Evolutionary conservation across 2,888 invertebrate genomes (phyloP).

Genomic region (Tryphoninae sp.): DNA sequence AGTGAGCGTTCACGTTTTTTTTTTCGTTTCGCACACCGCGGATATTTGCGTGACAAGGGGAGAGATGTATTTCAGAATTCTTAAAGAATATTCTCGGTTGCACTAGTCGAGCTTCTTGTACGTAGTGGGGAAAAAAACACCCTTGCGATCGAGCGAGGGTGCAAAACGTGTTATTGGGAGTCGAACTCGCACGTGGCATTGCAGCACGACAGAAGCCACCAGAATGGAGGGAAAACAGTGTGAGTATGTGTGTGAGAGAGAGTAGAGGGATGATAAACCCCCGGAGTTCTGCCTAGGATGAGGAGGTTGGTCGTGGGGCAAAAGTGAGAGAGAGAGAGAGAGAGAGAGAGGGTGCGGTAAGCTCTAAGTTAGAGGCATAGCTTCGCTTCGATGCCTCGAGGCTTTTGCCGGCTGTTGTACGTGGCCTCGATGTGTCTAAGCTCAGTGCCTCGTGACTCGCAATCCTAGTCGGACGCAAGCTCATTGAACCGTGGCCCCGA

Average conservation of each 20-base stretch:
- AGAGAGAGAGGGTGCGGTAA: slow-evolving; percentile 56
- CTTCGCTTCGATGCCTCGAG: slow-evolving; percentile 68
- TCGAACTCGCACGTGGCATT: slow-evolving; percentile 58
- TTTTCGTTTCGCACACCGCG: not conserved
- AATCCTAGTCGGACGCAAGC: slow-evolving; percentile 74
- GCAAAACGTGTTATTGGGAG: slow-evolving; percentile 32
- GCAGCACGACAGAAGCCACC: slow-evolving; percentile 60
- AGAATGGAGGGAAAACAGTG: slow-evolving; percentile 65
- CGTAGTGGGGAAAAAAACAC: not conserved
- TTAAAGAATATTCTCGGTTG: slow-evolving; percentile 38
- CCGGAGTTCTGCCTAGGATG: slow-evolving; percentile 5
- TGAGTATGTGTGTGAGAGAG: slow-evolving; percentile 52
- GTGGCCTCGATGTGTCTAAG: slow-evolving; percentile 78
- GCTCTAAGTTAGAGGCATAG: slow-evolving; percentile 49
- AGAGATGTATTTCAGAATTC: not conserved
- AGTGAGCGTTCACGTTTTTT: too few relatives aligned
- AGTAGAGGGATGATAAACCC: slow-evolving; percentile 29
- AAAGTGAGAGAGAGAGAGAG: slow-evolving; percentile 61
- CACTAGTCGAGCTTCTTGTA: slow-evolving; percentile 51
- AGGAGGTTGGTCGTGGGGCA: slow-evolving; percentile 56
- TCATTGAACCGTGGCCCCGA: slow-evolving; percentile 63
- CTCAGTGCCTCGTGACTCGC: slow-evolving; percentile 79
- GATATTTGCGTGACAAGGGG: slow-evolving; percentile 10
- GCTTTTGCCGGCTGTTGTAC: slow-evolving; percentile 70
- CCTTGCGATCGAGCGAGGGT: not conserved